phyloP scores from a whole-genome alignment of 2,113 vertebrate genomes.

The Ornithorhynchus anatinus region DNA sequence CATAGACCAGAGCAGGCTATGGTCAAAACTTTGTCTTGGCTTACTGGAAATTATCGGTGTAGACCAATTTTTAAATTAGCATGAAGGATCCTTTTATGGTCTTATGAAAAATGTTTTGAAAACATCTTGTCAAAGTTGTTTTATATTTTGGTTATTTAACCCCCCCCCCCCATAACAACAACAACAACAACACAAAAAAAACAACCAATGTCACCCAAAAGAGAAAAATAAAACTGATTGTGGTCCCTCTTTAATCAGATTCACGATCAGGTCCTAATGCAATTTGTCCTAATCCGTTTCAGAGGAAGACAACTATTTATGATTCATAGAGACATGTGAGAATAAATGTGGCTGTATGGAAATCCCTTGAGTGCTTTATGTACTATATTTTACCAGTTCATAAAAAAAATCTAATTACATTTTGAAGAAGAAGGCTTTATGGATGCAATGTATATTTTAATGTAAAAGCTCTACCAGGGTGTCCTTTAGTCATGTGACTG shows the following conservation, averaged over 20 bases:
- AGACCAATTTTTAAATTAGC: constrained; percentile 69
- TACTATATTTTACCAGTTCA: constrained; percentile 92
- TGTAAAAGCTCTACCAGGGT: constrained; percentile 21
- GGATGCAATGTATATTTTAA: constrained; percentile 52
- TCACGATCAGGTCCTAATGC: constrained; percentile 95
- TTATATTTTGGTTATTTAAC: constrained; percentile 79
- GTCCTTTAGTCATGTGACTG: constrained; percentile 28
- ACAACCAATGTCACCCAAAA: constrained; percentile 87
- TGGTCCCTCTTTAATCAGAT: constrained; percentile 94
- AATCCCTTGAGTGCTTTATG: constrained; percentile 86
- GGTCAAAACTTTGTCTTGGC: constrained; percentile 65
- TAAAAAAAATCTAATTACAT: constrained; percentile 89
- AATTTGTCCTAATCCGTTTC: constrained; percentile 97
- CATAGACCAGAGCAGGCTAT: constrained; percentile 51
- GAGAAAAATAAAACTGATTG: constrained; percentile 75
- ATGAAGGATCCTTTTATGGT: constrained; percentile 67
- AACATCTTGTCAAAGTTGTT: constrained; percentile 85
- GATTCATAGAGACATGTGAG: constrained; percentile 90
- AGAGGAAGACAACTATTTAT: constrained; percentile 95
- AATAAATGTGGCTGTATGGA: constrained; percentile 89
- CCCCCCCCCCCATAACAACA: too few species aligned
- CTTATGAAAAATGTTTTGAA: constrained; percentile 63
- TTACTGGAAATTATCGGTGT: constrained; percentile 68
- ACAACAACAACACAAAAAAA: too few species aligned
- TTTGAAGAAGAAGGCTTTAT: constrained; percentile 70